Base-by-base conservation (phyloP, 2,888 invertebrate species). In the Anoplius nigerrimus region DNA sequence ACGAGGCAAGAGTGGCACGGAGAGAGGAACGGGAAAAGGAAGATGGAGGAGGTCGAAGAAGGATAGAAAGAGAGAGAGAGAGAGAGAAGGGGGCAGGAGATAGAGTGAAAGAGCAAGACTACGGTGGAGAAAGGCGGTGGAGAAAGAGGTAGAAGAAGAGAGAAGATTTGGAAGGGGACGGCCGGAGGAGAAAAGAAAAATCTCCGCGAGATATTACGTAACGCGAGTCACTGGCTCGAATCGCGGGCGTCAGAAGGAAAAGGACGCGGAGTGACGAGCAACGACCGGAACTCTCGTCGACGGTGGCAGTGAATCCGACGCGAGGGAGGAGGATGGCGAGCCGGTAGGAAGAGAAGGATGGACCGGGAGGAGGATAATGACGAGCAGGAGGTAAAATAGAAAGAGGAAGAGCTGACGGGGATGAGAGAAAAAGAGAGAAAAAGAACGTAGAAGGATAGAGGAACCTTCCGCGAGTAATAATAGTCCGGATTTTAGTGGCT, bases 271-370 rank as follows among this genome's bases (percentile, higher is more conserved):
- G 69, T 43, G 58, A 71, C 78, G 84, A 76, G 81, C 81, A 82
- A 81, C 81, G 78, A 85, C 81, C 82, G 84, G 83, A 86, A 84
- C 84, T 82, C 65, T 13, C 66, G 69, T 34, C 59, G 79, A 76
- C 82, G 73, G 76, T 83, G 86, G 76, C 86, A 84, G 75, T 85
- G 84, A 86, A 86, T 85, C 83, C n/a, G 34, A 2, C 43, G 58
- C 63, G 58, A 68, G 20, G 24, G n/a, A 63, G 0, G 43, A 20
- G 5, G 45, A 20, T 42, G 51, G 58, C 51, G 45, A 18, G 15
- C 46, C 27, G n/a, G 27, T 42, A 20, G 21, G 22, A 55, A 22
- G 45, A 54, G 21, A 27, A 54, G n/a, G 72, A 22, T 2, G 46
- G 22, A 16, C 20, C 6, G 34, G 51, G 34, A 27, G 57, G n/a